Conservation (phyloP, 2,888 invertebrate genomes). For the Sepioteuthis lessoniana region DNA sequence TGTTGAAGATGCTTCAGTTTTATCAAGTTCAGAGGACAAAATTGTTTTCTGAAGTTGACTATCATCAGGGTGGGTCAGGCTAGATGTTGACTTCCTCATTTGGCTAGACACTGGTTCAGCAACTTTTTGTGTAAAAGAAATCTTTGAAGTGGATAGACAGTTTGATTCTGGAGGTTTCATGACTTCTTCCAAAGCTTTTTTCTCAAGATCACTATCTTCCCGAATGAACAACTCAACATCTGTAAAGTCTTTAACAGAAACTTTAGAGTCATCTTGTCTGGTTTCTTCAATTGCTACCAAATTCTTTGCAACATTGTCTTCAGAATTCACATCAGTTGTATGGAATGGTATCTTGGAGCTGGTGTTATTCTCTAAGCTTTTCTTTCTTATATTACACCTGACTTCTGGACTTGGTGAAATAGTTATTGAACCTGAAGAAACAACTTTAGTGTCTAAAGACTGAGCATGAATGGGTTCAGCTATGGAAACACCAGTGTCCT, state of each 20-base stretch:
- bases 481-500: not conserved
- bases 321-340: not conserved
- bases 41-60: not conserved
- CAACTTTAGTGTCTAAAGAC: not conserved
- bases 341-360: not conserved
- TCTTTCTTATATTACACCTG: not conserved
- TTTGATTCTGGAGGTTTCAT: slow-evolving; percentile 25
- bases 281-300: not conserved
- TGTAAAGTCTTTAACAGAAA: not conserved
- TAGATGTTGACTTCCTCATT: not conserved
- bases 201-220: not conserved
- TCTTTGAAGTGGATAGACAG: not conserved
- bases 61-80: not conserved
- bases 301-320: not conserved
- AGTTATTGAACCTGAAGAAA: not conserved
- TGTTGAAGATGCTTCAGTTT: not conserved
- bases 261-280: not conserved
- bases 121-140: not conserved
- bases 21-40: not conserved
- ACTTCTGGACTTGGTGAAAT: not conserved
- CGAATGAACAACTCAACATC: slow-evolving; percentile 33
- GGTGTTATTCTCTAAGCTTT: not conserved
- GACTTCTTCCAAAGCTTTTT: not conserved
- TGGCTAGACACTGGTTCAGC: not conserved
- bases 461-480: not conserved